Evolutionary conservation across 2,888 invertebrate genomes (phyloP).

Genomic region (Eupithecia centaureata): DNA sequence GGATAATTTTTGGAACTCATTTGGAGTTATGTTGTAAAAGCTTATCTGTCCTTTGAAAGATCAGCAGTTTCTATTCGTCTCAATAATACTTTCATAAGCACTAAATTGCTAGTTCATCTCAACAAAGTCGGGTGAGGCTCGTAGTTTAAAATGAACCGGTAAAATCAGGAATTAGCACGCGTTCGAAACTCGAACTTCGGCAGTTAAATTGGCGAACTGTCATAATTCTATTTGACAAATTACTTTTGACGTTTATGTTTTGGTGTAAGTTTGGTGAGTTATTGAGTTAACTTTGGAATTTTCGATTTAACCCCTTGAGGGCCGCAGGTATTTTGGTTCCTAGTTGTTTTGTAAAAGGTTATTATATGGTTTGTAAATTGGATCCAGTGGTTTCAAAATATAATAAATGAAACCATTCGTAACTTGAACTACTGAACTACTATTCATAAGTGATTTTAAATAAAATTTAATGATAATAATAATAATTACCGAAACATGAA

Average conservation of each 20-base stretch:
- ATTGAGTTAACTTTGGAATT: constrained; percentile 22
- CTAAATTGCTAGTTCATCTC: background rate
- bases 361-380: background rate
- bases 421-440: too few species aligned
- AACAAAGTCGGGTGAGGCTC: constrained; percentile 2
- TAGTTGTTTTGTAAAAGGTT: background rate
- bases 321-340: background rate
- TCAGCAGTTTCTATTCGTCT: background rate
- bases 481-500: too few species aligned
- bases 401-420: too few species aligned
- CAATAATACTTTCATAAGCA: background rate
- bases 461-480: too few species aligned
- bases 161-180: constrained; percentile 32
- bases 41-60: too few species aligned
- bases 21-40: too few species aligned
- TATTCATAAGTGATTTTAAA: too few species aligned
- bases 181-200: constrained; percentile 32
- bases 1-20: too few species aligned
- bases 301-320: constrained; percentile 21
- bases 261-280: constrained; percentile 31
- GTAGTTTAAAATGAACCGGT: constrained; percentile 20
- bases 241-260: constrained; percentile 40
- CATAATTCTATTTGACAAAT: constrained; percentile 42
- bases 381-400: too few species aligned
- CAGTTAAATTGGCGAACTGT: constrained; percentile 41